These are phyloP conservation scores for Myiozetetes cayanensis DNA, from an alignment of 2,113 vertebrate species.

Conservation along the genomic window DNA sequence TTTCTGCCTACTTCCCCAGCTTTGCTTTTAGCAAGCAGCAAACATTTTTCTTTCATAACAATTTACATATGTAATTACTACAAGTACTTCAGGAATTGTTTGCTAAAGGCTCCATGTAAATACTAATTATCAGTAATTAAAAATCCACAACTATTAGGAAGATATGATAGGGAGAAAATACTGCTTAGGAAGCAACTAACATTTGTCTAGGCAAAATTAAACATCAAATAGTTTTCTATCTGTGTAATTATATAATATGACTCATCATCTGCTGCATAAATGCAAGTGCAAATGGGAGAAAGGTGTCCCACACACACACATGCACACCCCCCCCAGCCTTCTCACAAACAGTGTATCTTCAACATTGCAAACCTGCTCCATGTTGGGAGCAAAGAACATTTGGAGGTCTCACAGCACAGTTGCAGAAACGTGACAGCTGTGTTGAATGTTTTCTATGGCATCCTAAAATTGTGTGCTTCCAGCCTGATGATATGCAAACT, in stretches of 20 bases:
- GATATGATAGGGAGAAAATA: slow-evolving; percentile 73
- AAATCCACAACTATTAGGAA: slow-evolving; percentile 76
- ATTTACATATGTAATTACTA: slow-evolving; percentile 81
- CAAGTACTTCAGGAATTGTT: slow-evolving; percentile 76
- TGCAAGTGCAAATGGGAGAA: background rate
- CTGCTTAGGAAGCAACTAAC: slow-evolving; percentile 63
- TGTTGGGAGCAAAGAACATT: background rate
- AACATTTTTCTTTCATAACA: slow-evolving; percentile 53
- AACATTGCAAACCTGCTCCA: fast-evolving
- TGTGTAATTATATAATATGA: slow-evolving; percentile 56
- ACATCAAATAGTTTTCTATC: slow-evolving; percentile 65
- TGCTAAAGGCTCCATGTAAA: slow-evolving; percentile 83
- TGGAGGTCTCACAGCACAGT: background rate
- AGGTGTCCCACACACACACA: background rate
- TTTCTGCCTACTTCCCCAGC: background rate
- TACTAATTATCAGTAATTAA: slow-evolving; percentile 86
- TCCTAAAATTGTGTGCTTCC: background rate
- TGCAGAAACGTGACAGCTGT: background rate
- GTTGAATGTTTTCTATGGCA: background rate
- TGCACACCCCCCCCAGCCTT: background rate
- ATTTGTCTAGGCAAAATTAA: slow-evolving; percentile 55
- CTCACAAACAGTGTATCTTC: background rate
- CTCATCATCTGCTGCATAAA: slow-evolving; percentile 46
- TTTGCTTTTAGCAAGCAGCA: slow-evolving; percentile 34
- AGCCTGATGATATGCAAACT: background rate